phyloP scores from a whole-genome alignment of 2,113 vertebrate species.

The Piaya cayana region DNA sequence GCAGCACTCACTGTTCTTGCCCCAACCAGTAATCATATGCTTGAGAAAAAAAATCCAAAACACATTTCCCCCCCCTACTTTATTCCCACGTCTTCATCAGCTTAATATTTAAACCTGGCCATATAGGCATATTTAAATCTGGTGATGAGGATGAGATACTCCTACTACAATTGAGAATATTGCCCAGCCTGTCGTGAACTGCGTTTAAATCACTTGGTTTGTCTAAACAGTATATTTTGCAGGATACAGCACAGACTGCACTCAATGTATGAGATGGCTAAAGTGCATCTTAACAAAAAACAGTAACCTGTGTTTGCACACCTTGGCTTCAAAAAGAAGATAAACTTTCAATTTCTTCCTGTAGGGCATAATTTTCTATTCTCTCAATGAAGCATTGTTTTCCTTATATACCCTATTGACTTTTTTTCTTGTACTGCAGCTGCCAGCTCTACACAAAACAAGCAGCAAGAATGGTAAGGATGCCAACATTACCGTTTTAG shows the following conservation, averaged over 20 bases:
- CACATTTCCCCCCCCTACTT: background rate
- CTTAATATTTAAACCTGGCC: background rate
- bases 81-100: background rate
- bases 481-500: background rate
- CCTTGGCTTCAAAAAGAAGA: background rate
- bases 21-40: background rate
- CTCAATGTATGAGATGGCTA: background rate
- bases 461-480: background rate
- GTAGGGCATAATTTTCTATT: slow-evolving; percentile 80
- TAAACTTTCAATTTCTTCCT: slow-evolving; percentile 85
- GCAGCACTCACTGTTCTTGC: background rate
- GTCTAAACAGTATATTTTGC: background rate
- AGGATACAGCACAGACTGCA: background rate
- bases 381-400: slow-evolving; percentile 82
- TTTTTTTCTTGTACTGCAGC: slow-evolving; percentile 84
- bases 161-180: background rate
- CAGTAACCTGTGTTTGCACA: background rate
- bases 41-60: background rate
- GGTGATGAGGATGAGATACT: background rate
- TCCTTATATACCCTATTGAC: slow-evolving; percentile 81
- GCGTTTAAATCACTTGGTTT: background rate
- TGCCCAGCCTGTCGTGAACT: background rate
- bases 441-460: background rate
- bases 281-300: background rate
- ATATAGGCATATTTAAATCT: background rate